Percentiles rank a stretch among this genome's conserved stretches.
phyloP scores from a whole-genome alignment of 2,797 vertebrate genomes.

The Lindbergichthys nudifrons region DNA sequence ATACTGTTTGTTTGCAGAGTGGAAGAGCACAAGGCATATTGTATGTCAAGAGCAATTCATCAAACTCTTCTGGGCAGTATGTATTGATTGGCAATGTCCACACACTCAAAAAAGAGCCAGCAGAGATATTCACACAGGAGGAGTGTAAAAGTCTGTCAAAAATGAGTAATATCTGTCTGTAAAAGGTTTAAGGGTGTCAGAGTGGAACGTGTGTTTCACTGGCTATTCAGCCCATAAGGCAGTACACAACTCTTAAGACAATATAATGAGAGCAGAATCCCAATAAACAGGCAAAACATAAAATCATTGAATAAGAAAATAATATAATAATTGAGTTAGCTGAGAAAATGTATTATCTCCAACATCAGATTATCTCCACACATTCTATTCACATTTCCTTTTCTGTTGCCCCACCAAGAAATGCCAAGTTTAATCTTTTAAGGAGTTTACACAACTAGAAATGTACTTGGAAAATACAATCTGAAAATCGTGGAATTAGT shows the following conservation, averaged over 20 bases:
- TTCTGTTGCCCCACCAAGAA: neutral
- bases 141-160: conserved; percentile 23
- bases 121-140: conserved; percentile 40
- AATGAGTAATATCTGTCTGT: conserved; percentile 37
- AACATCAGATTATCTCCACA: conserved; percentile 29
- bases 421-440: conserved; percentile 25
- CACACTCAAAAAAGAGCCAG: conserved; percentile 36
- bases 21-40: conserved; percentile 64
- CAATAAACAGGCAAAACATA: conserved; percentile 5
- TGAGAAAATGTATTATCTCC: conserved; percentile 24
- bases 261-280: conserved; percentile 3
- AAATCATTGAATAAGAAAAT: conserved; percentile 8
- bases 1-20: conserved; percentile 74
- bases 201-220: conserved; percentile 14
- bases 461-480: conserved; percentile 2
- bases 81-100: conserved; percentile 70
- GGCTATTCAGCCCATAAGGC: conserved; percentile 1
- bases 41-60: conserved; percentile 74
- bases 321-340: neutral
- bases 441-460: conserved; percentile 10
- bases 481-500: conserved; percentile 11
- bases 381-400: neutral
- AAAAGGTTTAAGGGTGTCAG: neutral
- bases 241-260: conserved; percentile 8
- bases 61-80: conserved; percentile 65